Evolutionary conservation across 2,888 invertebrate species (phyloP).

Genomic region (Heliconius cydno): DNA sequence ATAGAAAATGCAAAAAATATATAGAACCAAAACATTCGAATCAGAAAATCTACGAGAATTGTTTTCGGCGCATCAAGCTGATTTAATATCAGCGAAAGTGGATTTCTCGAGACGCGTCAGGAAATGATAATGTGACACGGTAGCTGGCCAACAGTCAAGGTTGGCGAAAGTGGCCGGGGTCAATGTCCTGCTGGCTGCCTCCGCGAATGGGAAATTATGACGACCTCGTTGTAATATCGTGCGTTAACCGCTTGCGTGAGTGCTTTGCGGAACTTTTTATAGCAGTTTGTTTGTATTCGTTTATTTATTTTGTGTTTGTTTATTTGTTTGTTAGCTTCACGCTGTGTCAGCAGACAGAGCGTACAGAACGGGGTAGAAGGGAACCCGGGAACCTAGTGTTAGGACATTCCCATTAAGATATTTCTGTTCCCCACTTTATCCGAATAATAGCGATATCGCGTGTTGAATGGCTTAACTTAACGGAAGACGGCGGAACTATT

Average conservation of each 20-base stretch:
- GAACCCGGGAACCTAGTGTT: no score
- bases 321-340: no score
- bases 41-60: background rate
- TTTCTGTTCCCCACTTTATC: no score
- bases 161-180: slow-evolving; percentile 79
- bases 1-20: background rate
- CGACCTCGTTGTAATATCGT: slow-evolving; percentile 34
- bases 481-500: no score
- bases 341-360: no score
- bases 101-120: slow-evolving; percentile 71
- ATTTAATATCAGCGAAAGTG: slow-evolving; percentile 70
- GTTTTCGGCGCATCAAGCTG: slow-evolving; percentile 16
- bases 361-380: no score
- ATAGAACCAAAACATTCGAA: background rate
- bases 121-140: slow-evolving; percentile 66
- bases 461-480: no score
- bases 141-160: slow-evolving; percentile 67
- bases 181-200: slow-evolving; percentile 54
- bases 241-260: slow-evolving; percentile 51
- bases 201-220: slow-evolving; percentile 46
- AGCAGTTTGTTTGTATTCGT: background rate
- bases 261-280: slow-evolving; percentile 45
- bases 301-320: background rate
- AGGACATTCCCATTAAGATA: no score
- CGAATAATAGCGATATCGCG: no score